Percentiles rank a stretch among this genome's conserved stretches.
Evolutionary conservation across 2,888 invertebrate genomes (phyloP).

Genomic region (Mimas tiliae): DNA sequence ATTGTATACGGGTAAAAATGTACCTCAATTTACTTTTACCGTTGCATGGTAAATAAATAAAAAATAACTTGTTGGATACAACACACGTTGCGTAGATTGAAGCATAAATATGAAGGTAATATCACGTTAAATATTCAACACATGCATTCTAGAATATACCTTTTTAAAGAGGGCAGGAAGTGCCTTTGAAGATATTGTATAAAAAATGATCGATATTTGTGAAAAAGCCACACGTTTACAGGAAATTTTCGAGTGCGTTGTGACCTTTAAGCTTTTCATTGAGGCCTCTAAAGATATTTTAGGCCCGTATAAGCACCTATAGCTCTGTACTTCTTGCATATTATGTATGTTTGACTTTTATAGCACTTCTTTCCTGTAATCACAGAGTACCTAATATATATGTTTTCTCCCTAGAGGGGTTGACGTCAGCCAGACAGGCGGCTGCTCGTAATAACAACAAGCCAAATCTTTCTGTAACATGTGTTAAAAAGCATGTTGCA

Average conservation of each 20-base stretch:
- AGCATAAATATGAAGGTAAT: not conserved
- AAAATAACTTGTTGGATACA: not conserved
- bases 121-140: conserved; percentile 14
- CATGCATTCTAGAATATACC: conserved; percentile 25
- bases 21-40: not conserved
- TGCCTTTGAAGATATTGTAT: conserved; percentile 46
- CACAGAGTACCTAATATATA: too few species aligned
- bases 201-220: conserved; percentile 57
- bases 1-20: not conserved
- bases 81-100: conserved; percentile 4
- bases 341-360: not conserved
- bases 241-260: conserved; percentile 54
- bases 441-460: too few species aligned
- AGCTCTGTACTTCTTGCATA: not conserved
- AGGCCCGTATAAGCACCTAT: conserved; percentile 1
- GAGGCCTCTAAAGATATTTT: conserved; percentile 32
- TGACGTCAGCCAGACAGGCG: too few species aligned
- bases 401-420: too few species aligned
- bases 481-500: too few species aligned
- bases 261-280: conserved; percentile 48
- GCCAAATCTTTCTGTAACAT: too few species aligned
- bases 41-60: conserved; percentile 7
- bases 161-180: conserved; percentile 27
- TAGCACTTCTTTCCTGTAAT: too few species aligned
- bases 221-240: conserved; percentile 47